These are phyloP conservation scores for Intellagama lesueurii DNA, from an alignment of 2,797 vertebrate genomes.

Conservation along the genomic window DNA sequence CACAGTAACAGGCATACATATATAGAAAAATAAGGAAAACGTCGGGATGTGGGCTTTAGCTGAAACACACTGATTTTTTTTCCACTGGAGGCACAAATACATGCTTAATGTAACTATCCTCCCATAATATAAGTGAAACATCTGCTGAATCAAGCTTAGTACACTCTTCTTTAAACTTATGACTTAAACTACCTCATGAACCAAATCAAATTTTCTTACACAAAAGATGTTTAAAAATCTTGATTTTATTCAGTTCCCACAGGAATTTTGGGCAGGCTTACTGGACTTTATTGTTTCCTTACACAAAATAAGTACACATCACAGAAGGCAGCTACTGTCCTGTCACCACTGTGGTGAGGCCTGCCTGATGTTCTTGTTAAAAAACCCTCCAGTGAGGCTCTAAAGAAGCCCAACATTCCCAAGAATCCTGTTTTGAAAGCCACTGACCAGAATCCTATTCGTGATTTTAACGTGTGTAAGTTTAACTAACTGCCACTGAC, in stretches of 20 bases:
- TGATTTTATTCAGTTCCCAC: neutral
- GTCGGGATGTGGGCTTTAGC: neutral
- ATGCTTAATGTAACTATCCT: too few relatives aligned
- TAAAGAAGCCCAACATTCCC: neutral
- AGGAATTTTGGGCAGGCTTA: neutral
- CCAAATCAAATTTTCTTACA: neutral
- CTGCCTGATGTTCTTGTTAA: neutral
- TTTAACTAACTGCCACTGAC: too few relatives aligned
- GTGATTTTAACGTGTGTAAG: too few relatives aligned
- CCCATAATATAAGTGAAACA: neutral
- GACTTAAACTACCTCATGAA: neutral
- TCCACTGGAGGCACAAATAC: neutral
- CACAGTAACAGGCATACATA: neutral
- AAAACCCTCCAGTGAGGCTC: neutral
- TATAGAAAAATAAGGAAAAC: neutral
- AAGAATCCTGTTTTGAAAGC: neutral
- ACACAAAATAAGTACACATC: neutral
- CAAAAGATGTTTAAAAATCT: neutral
- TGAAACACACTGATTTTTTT: neutral
- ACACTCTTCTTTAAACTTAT: neutral
- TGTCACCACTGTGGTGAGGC: neutral
- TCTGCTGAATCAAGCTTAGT: neutral
- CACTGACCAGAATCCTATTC: too few relatives aligned
- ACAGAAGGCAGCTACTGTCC: neutral
- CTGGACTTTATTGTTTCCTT: neutral